Percentiles rank a stretch among this genome's conserved stretches.
phyloP scores from a whole-genome alignment of 2,888 invertebrate species.

The Cheilosia pagana region DNA sequence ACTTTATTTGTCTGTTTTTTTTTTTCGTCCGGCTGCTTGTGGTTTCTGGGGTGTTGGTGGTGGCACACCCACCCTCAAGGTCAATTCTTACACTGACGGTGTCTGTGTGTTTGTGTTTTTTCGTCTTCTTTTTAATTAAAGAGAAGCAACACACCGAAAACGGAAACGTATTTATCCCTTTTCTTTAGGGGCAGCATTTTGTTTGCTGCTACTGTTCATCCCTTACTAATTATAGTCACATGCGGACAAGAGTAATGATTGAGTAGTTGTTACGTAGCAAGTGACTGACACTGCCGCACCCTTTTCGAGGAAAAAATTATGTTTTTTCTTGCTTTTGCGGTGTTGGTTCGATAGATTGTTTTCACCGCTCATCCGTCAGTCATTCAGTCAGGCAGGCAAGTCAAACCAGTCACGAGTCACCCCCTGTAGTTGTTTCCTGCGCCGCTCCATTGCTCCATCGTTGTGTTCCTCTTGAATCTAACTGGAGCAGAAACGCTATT shows the following conservation, averaged over 20 bases:
- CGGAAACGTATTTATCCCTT: constrained; percentile 41
- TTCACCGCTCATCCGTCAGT: constrained; percentile 62
- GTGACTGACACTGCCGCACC: constrained; percentile 73
- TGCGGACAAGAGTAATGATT: constrained; percentile 68
- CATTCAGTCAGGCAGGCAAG: constrained; percentile 47
- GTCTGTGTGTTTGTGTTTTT: constrained; percentile 29
- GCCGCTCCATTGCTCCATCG: constrained; percentile 21
- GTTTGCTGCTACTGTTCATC: constrained; percentile 19
- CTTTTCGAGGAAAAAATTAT: constrained; percentile 62
- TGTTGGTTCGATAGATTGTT: constrained; percentile 65
- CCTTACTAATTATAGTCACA: constrained; percentile 66
- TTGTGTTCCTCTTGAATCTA: constrained; percentile 52
- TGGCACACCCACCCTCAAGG: constrained; percentile 63
- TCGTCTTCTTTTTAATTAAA: constrained; percentile 63
- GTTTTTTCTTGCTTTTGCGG: constrained; percentile 15
- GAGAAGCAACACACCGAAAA: constrained; percentile 30
- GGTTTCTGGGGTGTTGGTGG: constrained; percentile 15
- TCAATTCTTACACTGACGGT: constrained; percentile 55
- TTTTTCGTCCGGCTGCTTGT: constrained; percentile 27
- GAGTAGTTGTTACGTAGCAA: constrained; percentile 70
- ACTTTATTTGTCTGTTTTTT: constrained; percentile 61
- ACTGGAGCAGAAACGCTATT: constrained; percentile 68
- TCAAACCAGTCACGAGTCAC: constrained; percentile 27
- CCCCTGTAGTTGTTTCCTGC: constrained; percentile 24
- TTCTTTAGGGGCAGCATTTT: constrained; percentile 35